phyloP scores from a whole-genome alignment of 2,113 vertebrate species.

The Ochotona princeps region DNA sequence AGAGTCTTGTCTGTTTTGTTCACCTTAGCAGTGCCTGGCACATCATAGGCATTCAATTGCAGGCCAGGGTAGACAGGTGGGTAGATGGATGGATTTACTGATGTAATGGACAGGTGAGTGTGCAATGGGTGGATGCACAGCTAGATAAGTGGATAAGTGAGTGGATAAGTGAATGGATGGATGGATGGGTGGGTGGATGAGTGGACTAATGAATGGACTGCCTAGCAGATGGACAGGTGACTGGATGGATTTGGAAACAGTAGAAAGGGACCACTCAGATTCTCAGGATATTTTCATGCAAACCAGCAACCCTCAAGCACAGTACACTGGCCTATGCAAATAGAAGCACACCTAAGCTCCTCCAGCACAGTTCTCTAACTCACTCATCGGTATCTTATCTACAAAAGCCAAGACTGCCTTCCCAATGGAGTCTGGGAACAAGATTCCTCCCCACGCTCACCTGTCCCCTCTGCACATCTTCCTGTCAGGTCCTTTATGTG shows the following conservation, averaged over 20 bases:
- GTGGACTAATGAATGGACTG: not conserved
- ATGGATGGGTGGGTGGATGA: rapidly evolving
- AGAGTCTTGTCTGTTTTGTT: not conserved
- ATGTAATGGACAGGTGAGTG: no score
- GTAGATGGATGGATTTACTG: not conserved
- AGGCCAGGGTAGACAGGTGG: no score
- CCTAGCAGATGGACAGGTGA: rapidly evolving
- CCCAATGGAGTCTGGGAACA: not conserved
- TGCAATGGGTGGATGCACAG: not conserved
- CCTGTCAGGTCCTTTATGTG: not conserved
- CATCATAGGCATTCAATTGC: not conserved
- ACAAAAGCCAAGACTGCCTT: not conserved
- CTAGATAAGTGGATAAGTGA: not conserved
- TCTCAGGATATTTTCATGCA: conserved; percentile 16
- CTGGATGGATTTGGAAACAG: not conserved
- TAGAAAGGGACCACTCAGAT: not conserved
- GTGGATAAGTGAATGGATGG: rapidly evolving
- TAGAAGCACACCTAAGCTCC: conserved; percentile 26
- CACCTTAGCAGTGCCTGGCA: not conserved
- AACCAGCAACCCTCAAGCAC: not conserved
- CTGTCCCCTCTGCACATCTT: not conserved
- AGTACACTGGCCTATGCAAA: not conserved
- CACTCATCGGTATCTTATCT: not conserved
- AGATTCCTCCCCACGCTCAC: not conserved
- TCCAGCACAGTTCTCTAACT: not conserved